Percentiles rank a stretch among this genome's conserved stretches.
phyloP scores from a whole-genome alignment of 2,113 vertebrate species.

The Ammodramus savannarum region DNA sequence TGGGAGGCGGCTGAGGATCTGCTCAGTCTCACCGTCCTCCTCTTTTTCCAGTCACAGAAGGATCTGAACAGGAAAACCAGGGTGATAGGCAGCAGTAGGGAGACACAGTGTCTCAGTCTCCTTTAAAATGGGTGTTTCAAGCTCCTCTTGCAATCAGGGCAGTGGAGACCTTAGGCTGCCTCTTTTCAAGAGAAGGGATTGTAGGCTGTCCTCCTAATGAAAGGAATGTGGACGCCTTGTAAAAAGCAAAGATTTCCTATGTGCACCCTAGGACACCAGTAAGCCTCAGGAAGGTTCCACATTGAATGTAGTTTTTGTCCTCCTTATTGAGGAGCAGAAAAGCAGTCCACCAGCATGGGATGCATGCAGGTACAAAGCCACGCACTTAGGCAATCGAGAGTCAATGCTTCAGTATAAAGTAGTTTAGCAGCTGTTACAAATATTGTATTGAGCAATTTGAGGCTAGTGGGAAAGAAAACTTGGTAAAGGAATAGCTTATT shows the following conservation, averaged over 20 bases:
- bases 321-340: background rate
- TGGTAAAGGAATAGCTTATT: background rate
- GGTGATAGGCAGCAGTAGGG: background rate
- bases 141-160: background rate
- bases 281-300: background rate
- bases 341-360: background rate
- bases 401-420: background rate
- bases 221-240: background rate
- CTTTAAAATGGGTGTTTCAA: background rate
- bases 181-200: background rate
- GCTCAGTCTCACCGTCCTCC: background rate
- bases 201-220: background rate
- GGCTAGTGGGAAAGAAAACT: background rate
- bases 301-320: background rate
- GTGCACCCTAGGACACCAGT: background rate
- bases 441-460: slow-evolving; percentile 8
- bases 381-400: background rate
- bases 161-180: background rate
- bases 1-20: background rate
- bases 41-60: background rate
- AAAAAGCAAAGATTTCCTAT: background rate
- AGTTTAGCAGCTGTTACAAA: background rate
- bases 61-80: background rate
- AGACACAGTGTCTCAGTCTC: background rate
- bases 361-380: background rate